Base-by-base conservation (phyloP, 92 coral and sea anemone genomes). In the Phenganax marumi region DNA sequence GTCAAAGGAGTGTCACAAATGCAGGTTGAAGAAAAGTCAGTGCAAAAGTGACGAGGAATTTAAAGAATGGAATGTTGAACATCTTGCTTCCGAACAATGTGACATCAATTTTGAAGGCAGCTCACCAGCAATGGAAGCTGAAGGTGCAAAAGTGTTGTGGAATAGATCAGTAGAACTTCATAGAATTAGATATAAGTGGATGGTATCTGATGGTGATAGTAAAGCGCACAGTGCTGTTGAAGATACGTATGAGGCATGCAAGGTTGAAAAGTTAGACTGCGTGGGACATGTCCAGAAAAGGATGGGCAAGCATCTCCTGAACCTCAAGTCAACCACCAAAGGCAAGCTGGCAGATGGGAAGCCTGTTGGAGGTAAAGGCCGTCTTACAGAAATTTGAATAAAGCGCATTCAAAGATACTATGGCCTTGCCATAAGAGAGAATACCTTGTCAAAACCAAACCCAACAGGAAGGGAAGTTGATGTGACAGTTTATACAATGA, bases 271-370 rank as follows among this genome's bases (percentile, higher is more conserved):
- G 62, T 55, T 85, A 61, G 91, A 88, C 75, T 88, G 84, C 81
- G 88, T 84, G 2, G 88, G 88, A 14, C 87, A 87, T 64, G 88
- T 86, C 7, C 89, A 89, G 10, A 88, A 88, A 49, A 43, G 91
- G 56, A 88, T 88, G 91, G 91, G 91, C 12, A 85, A 85, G 24
- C 84, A 56, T 56, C 13, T 63, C 10, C 9, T 63, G 76, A 43
- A 46, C 9, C 76, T 43, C 7, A 70, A 70, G 55, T 12, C 52
- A 12, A 16, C 53, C 11, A 70, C 76, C 76, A 70, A 70, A 23
- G 76, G 76, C 19, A 70, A 70, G 55, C 76, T 70, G 14, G 76
- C 76, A 3, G 76, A 70, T 46, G 52, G 76, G 11, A 70, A 70
- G 43, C 7, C 53, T 50, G 43, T 70, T 16, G 76, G 76, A 3